Conservation (phyloP, 2,888 invertebrate species). For the Drosophila formosana region DNA sequence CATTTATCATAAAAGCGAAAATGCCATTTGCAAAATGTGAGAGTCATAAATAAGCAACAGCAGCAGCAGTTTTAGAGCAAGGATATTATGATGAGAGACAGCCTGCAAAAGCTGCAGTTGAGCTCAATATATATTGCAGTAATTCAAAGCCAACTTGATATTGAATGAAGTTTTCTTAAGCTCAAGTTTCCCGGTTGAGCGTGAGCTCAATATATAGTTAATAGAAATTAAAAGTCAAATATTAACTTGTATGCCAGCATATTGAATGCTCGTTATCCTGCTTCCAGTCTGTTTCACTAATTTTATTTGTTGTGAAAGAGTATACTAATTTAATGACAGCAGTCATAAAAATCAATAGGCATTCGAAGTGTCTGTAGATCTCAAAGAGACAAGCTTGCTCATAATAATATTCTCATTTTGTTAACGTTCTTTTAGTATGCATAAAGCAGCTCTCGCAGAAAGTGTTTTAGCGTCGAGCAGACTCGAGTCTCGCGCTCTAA, state of each 20-base stretch:
- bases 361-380: background rate
- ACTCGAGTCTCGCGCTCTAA: background rate
- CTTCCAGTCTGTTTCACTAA: slow-evolving; percentile 49
- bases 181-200: background rate
- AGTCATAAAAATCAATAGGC: background rate
- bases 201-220: background rate
- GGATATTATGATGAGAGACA: background rate
- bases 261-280: slow-evolving; percentile 27
- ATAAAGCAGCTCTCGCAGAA: background rate
- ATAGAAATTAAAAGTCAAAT: background rate
- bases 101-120: background rate
- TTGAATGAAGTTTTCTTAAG: no score
- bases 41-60: slow-evolving; percentile 55
- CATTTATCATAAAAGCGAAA: slow-evolving; percentile 67
- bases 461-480: background rate
- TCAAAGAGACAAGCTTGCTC: background rate
- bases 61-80: slow-evolving; percentile 23
- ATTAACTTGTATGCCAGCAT: slow-evolving; percentile 28
- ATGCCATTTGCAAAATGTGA: slow-evolving; percentile 58
- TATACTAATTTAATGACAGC: background rate
- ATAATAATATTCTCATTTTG: background rate
- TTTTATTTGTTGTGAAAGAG: slow-evolving; percentile 37
- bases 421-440: background rate
- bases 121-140: background rate
- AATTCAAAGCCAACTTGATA: background rate